Conservation (phyloP, 2,113 vertebrate genomes). For the Bos javanicus region DNA sequence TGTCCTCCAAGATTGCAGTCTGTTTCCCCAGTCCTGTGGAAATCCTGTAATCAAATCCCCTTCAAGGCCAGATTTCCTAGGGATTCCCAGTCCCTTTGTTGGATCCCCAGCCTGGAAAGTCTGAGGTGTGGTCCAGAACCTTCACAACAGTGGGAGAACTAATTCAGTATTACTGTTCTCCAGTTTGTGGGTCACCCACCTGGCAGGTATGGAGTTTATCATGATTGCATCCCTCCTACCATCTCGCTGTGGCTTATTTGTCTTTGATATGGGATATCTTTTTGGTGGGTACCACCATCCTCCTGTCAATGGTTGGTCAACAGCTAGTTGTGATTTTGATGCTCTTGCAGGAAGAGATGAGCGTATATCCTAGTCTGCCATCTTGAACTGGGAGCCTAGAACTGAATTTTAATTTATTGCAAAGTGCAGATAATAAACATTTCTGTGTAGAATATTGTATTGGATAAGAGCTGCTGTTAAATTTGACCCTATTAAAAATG, state of each 20-base stretch:
- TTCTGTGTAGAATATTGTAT: background rate
- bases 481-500: background rate
- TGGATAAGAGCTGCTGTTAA: background rate
- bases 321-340: background rate
- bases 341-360: background rate
- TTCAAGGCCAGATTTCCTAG: background rate
- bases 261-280: background rate
- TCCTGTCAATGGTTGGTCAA: background rate
- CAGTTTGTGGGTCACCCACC: background rate
- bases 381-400: background rate
- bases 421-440: background rate
- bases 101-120: background rate
- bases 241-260: background rate
- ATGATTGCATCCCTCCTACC: background rate
- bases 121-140: background rate
- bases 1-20: background rate
- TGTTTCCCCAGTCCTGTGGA: background rate
- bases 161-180: background rate
- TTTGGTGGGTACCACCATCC: background rate
- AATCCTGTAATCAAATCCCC: background rate
- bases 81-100: background rate
- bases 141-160: background rate
- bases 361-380: background rate
- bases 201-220: fast-evolving
- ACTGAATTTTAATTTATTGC: background rate